Evolutionary conservation across 1,140 invertebrate species (phyloP).

Genomic region (Sipha flava): DNA sequence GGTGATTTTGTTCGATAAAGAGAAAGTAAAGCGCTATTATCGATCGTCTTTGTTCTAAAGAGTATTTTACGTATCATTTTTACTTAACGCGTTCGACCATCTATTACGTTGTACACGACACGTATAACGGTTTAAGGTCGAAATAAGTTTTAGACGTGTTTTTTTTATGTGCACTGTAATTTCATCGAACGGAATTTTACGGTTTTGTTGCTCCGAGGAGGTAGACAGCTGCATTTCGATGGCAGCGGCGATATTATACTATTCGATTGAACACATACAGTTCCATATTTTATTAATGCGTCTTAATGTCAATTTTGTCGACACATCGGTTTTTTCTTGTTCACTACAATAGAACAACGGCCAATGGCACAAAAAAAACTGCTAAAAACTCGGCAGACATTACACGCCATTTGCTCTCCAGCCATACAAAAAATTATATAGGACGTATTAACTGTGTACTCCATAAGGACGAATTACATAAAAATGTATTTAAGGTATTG

Average conservation of each 20-base stretch:
- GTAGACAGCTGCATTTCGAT: not conserved
- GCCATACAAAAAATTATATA: too few species aligned
- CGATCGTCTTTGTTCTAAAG: constrained; percentile 8
- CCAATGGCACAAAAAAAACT: too few species aligned
- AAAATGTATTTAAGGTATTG: too few species aligned
- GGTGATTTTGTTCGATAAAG: not conserved
- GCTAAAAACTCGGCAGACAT: too few species aligned
- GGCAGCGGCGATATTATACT: not conserved
- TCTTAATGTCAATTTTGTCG: not conserved
- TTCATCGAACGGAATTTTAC: not conserved
- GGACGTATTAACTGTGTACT: too few species aligned
- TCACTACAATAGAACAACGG: too few species aligned
- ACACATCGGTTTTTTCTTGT: not conserved
- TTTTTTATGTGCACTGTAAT: not conserved
- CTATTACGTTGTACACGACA: not conserved
- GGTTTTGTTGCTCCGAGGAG: not conserved
- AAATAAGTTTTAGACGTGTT: not conserved
- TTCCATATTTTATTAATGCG: not conserved
- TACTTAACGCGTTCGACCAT: not conserved
- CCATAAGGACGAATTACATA: too few species aligned
- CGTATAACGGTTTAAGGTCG: not conserved
- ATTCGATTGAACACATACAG: not conserved
- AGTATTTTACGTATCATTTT: not conserved
- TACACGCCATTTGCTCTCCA: too few species aligned
- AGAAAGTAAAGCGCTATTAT: not conserved